A percentile compares a stretch with the other conserved stretches of the same genome.
These are phyloP conservation scores for Diplodus sargus DNA, from an alignment of 2,797 vertebrate species.

Conservation along the genomic window DNA sequence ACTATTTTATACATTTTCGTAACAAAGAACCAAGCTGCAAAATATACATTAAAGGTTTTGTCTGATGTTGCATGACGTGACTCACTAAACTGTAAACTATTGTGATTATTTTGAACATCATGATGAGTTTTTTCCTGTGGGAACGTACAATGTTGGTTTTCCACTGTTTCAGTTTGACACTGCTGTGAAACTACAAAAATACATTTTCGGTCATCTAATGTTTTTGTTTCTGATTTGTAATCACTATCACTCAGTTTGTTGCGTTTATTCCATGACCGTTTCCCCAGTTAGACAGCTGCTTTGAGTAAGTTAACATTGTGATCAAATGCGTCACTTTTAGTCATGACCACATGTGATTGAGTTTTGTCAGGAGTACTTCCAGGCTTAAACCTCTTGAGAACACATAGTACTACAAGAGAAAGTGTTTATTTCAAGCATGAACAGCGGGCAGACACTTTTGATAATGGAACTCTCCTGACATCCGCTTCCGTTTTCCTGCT, in stretches of 20 bases:
- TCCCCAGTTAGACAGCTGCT: neutral
- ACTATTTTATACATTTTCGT: too few relatives aligned
- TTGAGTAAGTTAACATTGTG: neutral
- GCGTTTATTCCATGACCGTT: neutral
- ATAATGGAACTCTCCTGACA: constrained; percentile 6
- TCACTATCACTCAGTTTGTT: neutral
- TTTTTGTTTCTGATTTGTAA: neutral
- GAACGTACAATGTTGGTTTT: neutral
- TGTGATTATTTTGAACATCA: neutral
- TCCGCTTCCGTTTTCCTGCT: constrained; percentile 18
- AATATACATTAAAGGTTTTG: too few relatives aligned
- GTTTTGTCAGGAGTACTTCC: neutral
- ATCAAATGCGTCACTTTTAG: neutral
- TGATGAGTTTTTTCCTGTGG: neutral
- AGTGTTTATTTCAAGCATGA: neutral
- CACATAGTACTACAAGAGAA: neutral
- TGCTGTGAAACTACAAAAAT: neutral
- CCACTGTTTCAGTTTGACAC: neutral
- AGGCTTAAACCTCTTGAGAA: neutral
- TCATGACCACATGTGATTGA: neutral
- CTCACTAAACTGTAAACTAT: neutral
- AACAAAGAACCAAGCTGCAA: too few relatives aligned
- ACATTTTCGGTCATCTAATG: too few relatives aligned
- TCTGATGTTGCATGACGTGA: too few relatives aligned
- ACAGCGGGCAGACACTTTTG: constrained; percentile 4